Percentiles rank a stretch among this genome's conserved stretches.
Conservation (phyloP, 2,797 vertebrate genomes). For the Onychomys torridus region DNA sequence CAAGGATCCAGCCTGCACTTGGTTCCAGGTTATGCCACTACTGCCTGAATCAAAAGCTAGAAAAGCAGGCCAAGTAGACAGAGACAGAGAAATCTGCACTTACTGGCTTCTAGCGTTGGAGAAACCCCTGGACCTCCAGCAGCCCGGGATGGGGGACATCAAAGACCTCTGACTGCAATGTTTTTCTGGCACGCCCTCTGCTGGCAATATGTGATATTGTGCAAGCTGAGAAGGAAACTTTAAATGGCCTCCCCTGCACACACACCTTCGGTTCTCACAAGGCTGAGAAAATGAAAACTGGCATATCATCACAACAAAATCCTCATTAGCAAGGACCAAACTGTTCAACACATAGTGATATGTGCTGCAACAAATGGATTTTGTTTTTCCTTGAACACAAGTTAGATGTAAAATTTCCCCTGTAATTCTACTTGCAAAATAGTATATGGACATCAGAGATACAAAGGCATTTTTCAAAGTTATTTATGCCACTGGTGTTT, state of each 20-base stretch:
- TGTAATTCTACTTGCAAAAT: background rate
- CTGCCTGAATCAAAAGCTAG: background rate
- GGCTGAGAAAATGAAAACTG: background rate
- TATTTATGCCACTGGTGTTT: slow-evolving; percentile 1
- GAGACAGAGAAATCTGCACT: background rate
- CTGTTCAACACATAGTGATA: background rate
- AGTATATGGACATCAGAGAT: background rate
- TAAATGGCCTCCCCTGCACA: no score
- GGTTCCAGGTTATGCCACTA: background rate
- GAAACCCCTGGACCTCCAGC: background rate
- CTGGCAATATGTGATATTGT: background rate
- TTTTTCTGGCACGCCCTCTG: slow-evolving; percentile 50
- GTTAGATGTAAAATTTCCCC: background rate
- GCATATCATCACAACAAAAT: background rate
- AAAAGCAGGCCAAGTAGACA: background rate
- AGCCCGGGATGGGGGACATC: background rate
- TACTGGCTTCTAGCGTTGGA: background rate
- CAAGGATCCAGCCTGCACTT: background rate
- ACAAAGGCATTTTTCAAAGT: slow-evolving; percentile 8
- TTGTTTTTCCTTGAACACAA: background rate
- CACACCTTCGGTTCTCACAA: background rate
- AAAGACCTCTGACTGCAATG: background rate
- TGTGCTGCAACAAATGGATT: background rate
- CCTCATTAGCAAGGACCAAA: slow-evolving; percentile 25
- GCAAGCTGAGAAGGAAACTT: background rate